Evolutionary conservation across 1,140 invertebrate genomes (phyloP).

Genomic region (Pollicipes pollicipes): DNA sequence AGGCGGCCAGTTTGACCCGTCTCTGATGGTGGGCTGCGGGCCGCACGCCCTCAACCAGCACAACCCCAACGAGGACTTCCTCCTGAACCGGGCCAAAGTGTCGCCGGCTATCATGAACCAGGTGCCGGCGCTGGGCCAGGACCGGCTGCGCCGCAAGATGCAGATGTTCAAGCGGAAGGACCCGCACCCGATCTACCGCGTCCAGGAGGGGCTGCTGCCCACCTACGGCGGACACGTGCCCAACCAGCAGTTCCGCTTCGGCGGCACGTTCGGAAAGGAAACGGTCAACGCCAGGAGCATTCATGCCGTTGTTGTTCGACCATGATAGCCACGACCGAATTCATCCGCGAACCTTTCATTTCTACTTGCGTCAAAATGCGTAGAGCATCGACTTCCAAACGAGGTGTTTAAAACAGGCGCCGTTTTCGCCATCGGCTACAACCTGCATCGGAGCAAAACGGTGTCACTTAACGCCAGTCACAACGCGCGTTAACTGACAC

Average conservation of each 20-base stretch:
- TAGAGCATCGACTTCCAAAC: too few relatives aligned
- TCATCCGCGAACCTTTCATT: too few relatives aligned
- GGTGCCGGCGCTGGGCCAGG: not conserved
- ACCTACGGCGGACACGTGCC: constrained; percentile 54
- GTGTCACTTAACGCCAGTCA: too few relatives aligned
- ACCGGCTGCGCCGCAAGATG: not conserved
- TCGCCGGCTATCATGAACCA: not conserved
- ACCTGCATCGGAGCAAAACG: too few relatives aligned
- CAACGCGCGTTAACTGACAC: too few relatives aligned
- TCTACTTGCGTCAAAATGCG: too few relatives aligned
- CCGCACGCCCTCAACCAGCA: not conserved
- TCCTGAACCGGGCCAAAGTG: not conserved
- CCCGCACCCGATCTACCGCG: constrained; percentile 42
- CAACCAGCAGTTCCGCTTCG: constrained; percentile 36
- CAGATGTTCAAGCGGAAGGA: constrained; percentile 13
- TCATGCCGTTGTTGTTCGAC: not conserved
- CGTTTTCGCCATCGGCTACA: too few relatives aligned
- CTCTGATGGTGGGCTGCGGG: constrained; percentile 23
- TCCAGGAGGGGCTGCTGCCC: constrained; percentile 46
- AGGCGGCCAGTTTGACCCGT: constrained; percentile 31
- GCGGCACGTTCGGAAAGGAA: constrained; percentile 48
- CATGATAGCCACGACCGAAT: too few relatives aligned
- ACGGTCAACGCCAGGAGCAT: constrained; percentile 43
- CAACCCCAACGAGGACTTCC: not conserved
- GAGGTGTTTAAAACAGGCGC: too few relatives aligned